Conservation (phyloP, 2,113 vertebrate species). For the Lepus europaeus region DNA sequence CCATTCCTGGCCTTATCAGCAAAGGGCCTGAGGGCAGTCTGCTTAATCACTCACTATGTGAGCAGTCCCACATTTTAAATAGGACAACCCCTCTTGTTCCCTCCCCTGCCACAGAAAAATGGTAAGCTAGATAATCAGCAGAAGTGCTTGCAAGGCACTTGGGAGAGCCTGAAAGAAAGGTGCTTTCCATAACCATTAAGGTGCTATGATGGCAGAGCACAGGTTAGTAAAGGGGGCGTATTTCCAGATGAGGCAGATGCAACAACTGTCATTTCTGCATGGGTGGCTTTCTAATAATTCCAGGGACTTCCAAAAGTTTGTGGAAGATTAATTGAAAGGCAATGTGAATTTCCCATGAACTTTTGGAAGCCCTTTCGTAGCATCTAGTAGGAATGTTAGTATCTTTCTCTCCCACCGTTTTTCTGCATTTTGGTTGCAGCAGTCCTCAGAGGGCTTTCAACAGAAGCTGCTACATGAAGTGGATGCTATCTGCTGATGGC, state of each 20-base stretch:
- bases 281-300: constrained; percentile 26
- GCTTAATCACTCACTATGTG: constrained; percentile 11
- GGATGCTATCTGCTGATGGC: background rate
- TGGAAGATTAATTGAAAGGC: too few relatives aligned
- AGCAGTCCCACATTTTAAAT: constrained; percentile 68
- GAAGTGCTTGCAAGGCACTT: constrained; percentile 44
- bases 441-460: background rate
- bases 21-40: background rate
- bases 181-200: constrained; percentile 21
- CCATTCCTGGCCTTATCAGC: constrained; percentile 17
- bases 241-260: constrained; percentile 46
- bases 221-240: background rate
- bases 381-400: constrained; percentile 33
- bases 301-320: too few relatives aligned
- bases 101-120: constrained; percentile 53
- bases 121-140: constrained; percentile 48
- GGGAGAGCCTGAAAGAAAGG: constrained; percentile 41
- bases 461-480: background rate
- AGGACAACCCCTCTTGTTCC: constrained; percentile 25
- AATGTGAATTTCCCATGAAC: too few relatives aligned
- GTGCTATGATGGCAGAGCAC: background rate
- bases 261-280: background rate
- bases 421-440: background rate
- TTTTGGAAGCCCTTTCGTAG: background rate
- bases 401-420: background rate